phyloP scores from a whole-genome alignment of 2,888 invertebrate species.

The Lysandra bellargus region DNA sequence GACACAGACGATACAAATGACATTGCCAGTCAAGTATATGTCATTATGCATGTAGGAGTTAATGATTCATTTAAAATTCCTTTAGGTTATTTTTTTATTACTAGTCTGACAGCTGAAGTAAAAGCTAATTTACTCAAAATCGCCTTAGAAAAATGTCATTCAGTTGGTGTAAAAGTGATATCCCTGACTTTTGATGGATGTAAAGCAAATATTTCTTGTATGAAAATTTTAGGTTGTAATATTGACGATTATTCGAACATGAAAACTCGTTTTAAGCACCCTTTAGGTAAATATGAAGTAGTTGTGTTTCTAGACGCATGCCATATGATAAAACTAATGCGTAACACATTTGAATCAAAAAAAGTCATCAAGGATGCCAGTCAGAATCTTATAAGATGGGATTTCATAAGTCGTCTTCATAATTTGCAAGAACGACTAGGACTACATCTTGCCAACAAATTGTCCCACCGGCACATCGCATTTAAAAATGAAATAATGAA shows the following conservation, averaged over 20 bases:
- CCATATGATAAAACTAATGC: constrained; percentile 39
- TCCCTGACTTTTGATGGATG: constrained; percentile 31
- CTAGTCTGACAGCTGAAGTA: constrained; percentile 40
- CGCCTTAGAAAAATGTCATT: constrained; percentile 36
- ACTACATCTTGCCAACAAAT: constrained; percentile 34
- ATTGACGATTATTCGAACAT: background rate
- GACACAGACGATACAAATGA: background rate
- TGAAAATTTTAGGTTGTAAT: constrained; percentile 33
- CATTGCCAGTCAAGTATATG: constrained; percentile 35
- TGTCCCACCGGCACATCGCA: too few species aligned
- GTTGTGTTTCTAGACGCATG: constrained; percentile 34
- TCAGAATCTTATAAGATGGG: constrained; percentile 35
- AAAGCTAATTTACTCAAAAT: constrained; percentile 41
- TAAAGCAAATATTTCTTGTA: constrained; percentile 31
- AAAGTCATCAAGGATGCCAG: constrained; percentile 32
- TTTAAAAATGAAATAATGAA: constrained; percentile 41
- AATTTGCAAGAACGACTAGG: constrained; percentile 36
- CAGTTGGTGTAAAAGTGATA: background rate
- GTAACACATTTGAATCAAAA: constrained; percentile 39
- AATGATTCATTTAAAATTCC: constrained; percentile 47
- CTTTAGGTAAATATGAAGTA: constrained; percentile 23
- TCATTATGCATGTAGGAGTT: constrained; percentile 38
- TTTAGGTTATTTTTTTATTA: constrained; percentile 47
- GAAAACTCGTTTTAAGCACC: constrained; percentile 28
- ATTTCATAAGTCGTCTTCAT: constrained; percentile 34